These are phyloP conservation scores for Coreius guichenoti DNA, from an alignment of 2,797 vertebrate species.

Conservation along the genomic window DNA sequence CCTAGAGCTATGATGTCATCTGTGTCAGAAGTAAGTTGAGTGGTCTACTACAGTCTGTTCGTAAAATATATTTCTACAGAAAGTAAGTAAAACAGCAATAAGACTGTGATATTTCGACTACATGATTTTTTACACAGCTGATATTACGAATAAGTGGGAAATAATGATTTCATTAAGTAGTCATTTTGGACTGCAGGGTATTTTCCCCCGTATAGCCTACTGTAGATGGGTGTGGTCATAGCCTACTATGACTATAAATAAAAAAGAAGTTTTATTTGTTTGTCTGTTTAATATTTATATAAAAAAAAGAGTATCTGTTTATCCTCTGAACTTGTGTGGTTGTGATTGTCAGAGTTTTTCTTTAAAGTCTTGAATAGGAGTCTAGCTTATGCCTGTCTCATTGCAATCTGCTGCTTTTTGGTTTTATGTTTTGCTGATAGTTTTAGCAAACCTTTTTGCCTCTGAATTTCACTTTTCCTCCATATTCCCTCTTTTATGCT, in stretches of 20 bases:
- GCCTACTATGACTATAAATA: background rate
- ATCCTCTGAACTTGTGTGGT: background rate
- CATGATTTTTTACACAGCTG: background rate
- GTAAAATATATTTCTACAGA: background rate
- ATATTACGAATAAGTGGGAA: background rate
- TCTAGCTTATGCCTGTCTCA: background rate
- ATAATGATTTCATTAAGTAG: background rate
- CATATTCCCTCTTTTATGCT: background rate
- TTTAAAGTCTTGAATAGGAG: background rate
- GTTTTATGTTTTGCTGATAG: background rate
- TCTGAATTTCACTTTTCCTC: background rate
- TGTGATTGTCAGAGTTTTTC: background rate
- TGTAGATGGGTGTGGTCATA: background rate
- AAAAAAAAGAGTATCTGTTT: too few relatives aligned
- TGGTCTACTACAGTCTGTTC: background rate
- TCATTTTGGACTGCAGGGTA: background rate
- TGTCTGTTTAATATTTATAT: background rate
- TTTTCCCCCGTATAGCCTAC: background rate
- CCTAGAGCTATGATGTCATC: constrained; percentile 30
- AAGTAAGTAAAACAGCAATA: too few relatives aligned
- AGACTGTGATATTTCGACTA: background rate
- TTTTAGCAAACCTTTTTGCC: background rate
- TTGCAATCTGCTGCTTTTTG: background rate
- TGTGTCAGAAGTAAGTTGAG: constrained; percentile 1
- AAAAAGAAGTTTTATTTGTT: background rate